These are phyloP conservation scores for Pterois miles DNA, from an alignment of 2,797 vertebrate species.

Conservation along the genomic window DNA sequence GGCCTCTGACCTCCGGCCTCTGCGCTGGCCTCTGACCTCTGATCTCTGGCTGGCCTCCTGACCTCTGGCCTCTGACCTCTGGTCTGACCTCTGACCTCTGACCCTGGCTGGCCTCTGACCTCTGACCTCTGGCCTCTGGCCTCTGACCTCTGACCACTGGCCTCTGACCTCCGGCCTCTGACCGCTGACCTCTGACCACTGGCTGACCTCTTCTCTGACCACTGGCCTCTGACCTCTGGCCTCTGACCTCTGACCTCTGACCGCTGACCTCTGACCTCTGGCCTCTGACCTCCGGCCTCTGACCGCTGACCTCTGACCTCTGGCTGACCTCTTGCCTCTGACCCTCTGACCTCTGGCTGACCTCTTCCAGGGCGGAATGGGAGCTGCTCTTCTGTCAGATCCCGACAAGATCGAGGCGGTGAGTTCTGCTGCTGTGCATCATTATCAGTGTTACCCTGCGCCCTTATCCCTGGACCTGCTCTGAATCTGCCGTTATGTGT, in stretches of 20 bases:
- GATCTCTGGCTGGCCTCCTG: too few relatives aligned
- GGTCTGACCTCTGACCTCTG: neutral
- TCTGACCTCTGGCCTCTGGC: conserved; percentile 24
- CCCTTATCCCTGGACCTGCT: rapidly evolving
- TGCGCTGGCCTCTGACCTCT: conserved; percentile 13
- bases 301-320: too few relatives aligned
- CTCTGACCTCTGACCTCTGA: neutral
- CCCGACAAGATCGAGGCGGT: conserved; percentile 95
- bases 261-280: conserved; percentile 22
- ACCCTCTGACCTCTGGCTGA: conserved; percentile 16
- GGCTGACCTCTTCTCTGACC: neutral
- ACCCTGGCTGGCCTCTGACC: too few relatives aligned
- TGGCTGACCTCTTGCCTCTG: too few relatives aligned
- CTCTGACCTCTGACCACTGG: neutral
- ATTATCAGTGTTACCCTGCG: too few relatives aligned
- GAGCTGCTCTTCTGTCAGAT: conserved; percentile 92
- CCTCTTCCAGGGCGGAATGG: conserved; percentile 94
- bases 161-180: conserved; percentile 12
- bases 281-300: neutral
- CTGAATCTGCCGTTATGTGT: too few relatives aligned
- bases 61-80: conserved; percentile 21
- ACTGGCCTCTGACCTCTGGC: conserved; percentile 23
- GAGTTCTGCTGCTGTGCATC: conserved; percentile 55
- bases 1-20: neutral
- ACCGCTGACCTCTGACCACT: conserved; percentile 14